These are phyloP conservation scores for Aurelia aurita DNA, from an alignment of 30 jellyfish, hydroid and myxozoan species.

Conservation along the genomic window DNA sequence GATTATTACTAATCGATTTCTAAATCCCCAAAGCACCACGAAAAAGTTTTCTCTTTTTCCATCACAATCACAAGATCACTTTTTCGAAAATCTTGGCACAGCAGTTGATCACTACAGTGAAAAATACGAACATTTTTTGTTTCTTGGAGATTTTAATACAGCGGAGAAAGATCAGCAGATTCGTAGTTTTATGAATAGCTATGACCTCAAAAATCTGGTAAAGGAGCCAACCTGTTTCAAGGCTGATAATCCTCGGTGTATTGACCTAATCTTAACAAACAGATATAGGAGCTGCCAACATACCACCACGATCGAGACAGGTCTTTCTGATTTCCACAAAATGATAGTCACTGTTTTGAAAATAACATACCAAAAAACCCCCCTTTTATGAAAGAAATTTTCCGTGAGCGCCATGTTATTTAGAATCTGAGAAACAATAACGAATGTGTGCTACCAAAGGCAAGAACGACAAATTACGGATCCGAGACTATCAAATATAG, in stretches of 20 bases:
- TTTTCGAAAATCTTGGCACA: too few relatives aligned
- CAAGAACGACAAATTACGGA: too few relatives aligned
- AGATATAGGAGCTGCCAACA: slow-evolving; percentile 19
- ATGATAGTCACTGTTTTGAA: slow-evolving; percentile 19
- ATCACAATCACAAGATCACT: slow-evolving; percentile 16
- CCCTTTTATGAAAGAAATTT: too few relatives aligned
- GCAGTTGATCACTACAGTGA: slow-evolving; percentile 9
- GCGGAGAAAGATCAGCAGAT: too few relatives aligned
- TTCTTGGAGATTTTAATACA: too few relatives aligned
- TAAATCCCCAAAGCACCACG: too few relatives aligned
- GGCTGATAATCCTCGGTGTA: slow-evolving; percentile 42
- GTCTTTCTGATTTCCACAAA: slow-evolving; percentile 61
- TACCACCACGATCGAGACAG: slow-evolving; percentile 41
- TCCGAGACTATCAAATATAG: too few relatives aligned
- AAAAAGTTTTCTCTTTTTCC: slow-evolving; percentile 13
- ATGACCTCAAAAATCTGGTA: background rate
- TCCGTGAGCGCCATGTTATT: too few relatives aligned
- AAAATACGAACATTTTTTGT: slow-evolving; percentile 17
- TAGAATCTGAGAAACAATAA: too few relatives aligned
- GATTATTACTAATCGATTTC: too few relatives aligned
- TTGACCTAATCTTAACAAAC: slow-evolving; percentile 52
- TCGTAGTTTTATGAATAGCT: slow-evolving; percentile 43
- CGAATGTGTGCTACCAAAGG: too few relatives aligned
- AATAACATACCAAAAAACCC: slow-evolving; percentile 30
- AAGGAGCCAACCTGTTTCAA: slow-evolving; percentile 64